Base-by-base conservation (phyloP, 2,797 vertebrate species). In the Thunnus albacares region DNA sequence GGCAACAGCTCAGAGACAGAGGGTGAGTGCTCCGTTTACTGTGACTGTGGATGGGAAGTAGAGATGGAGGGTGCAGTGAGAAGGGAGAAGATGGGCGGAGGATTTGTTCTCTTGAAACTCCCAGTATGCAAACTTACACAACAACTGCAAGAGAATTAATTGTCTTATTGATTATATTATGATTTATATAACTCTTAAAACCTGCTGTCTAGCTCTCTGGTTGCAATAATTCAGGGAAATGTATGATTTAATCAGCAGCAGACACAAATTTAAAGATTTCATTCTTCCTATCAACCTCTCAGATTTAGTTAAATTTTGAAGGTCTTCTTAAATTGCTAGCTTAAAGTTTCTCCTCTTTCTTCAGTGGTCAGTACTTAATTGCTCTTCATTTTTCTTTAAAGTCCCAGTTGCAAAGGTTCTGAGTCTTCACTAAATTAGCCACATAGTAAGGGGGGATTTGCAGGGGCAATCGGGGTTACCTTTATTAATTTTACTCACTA, bases 1-100 rank as follows among this genome's bases (percentile, higher is more conserved):
- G 87, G 93, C 95, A 93, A 97, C 96, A 0, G 93, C 96, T 82
- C 96, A 95, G 92, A 95, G 97, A 92, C 96, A 93, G 93, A 96
- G 96, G 96, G 98, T 99, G 95, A 97, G 94, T 12, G 22, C 77
- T 82, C 47, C 3, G 80, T 75, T 76, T 78, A 26, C 84, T 78
- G 82, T 66, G n/a, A 59, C 73, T 69, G 68, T 74, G 82, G 79
- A 89, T 81, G 73, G 41, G 71, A 87, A 85, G 81, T 55, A 62
- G 85, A 89, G 82, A 90, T 82, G 77, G 83, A 88, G 69, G 83
- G 66, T 57, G 68, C 57, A 83, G 84, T 56, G 56, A 58, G 66
- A 38, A 41, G 61, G 63, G 60, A 58, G 79, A 74, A 85, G 81
- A 72, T 41, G 58, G 62, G 81, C 2, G 3, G 26, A 65, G 77